Conservation (phyloP, 2,888 invertebrate species). For the Nomada fucata region DNA sequence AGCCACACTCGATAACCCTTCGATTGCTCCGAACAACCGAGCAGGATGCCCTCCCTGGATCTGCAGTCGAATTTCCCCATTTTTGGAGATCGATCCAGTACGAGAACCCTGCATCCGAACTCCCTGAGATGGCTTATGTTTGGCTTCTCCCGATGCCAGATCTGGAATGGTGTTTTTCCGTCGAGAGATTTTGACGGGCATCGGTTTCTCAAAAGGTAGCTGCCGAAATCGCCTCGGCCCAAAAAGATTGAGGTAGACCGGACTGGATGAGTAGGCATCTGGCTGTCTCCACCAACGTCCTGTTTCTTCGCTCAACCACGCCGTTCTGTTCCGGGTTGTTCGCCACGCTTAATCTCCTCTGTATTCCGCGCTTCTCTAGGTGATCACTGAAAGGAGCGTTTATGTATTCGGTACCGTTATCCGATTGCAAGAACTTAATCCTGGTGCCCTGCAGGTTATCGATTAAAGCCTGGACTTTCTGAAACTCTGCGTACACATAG, state of each 20-base stretch:
- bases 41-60: neutral
- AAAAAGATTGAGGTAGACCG: neutral
- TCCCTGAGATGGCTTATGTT: conserved; percentile 16
- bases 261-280: neutral
- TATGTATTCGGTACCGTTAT: neutral
- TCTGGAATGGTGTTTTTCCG: conserved; percentile 25
- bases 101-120: conserved; percentile 9
- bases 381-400: neutral
- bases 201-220: neutral
- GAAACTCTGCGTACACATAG: neutral
- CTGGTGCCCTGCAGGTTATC: neutral
- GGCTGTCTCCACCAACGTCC: neutral
- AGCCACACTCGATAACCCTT: neutral
- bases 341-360: neutral
- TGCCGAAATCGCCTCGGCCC: neutral
- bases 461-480: neutral
- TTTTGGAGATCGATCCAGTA: conserved; percentile 2
- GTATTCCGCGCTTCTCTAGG: neutral
- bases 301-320: neutral
- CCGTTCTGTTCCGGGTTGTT: neutral
- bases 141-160: conserved; percentile 6
- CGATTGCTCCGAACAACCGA: neutral
- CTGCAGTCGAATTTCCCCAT: conserved; percentile 3
- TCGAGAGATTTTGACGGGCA: neutral
- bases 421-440: neutral